Evolutionary conservation across 2,113 vertebrate genomes (phyloP).

Genomic region (Conger conger): DNA sequence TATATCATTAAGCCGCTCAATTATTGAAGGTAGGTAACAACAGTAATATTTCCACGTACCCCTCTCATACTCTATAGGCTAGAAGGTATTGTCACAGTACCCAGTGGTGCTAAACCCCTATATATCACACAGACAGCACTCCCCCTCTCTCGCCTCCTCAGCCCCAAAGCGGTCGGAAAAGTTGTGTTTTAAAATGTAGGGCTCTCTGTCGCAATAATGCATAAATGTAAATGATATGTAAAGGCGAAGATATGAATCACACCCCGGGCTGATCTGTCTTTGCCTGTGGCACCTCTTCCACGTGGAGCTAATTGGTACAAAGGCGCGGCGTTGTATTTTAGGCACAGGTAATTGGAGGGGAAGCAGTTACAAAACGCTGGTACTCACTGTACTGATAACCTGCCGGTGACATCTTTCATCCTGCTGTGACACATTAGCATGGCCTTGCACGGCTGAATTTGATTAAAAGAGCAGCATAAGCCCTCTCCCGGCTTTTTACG

Average conservation of each 20-base stretch:
- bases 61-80: background rate
- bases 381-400: slow-evolving; percentile 18
- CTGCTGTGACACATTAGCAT: slow-evolving; percentile 43
- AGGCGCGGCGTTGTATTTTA: slow-evolving; percentile 53
- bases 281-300: slow-evolving; percentile 49
- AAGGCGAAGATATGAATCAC: slow-evolving; percentile 56
- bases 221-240: slow-evolving; percentile 40
- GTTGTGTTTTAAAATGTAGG: background rate
- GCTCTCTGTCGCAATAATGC: slow-evolving; percentile 17
- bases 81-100: background rate
- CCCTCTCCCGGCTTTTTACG: slow-evolving; percentile 14
- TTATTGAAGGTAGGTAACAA: background rate
- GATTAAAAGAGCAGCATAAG: slow-evolving; percentile 42
- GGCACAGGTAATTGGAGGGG: slow-evolving; percentile 38
- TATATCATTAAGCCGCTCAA: background rate
- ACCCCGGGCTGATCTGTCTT: slow-evolving; percentile 43
- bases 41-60: background rate
- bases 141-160: background rate
- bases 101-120: background rate
- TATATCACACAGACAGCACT: background rate
- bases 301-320: slow-evolving; percentile 66
- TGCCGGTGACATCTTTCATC: slow-evolving; percentile 18
- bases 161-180: slow-evolving; percentile 15
- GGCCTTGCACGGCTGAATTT: slow-evolving; percentile 38
- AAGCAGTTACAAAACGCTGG: slow-evolving; percentile 30